Base-by-base conservation (phyloP, 64 coral and sea anemone genomes). In the Porites australiensis region DNA sequence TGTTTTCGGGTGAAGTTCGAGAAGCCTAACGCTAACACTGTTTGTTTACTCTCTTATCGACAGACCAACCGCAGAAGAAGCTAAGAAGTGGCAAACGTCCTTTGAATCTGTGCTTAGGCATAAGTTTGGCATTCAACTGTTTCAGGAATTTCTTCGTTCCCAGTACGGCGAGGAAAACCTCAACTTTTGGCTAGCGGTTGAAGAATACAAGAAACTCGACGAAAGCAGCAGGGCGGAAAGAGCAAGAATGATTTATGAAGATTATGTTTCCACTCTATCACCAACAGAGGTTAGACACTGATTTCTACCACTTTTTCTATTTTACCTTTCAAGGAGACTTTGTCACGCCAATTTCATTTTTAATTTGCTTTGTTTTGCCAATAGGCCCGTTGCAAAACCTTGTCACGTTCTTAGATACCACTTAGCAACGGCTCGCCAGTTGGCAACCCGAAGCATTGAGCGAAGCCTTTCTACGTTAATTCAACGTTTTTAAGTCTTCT, bases 121-220 rank as follows among this genome's bases (percentile, higher is more conserved):
- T 47, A 95, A 96, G 50, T 99, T 96, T 88, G 98, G 98, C 20
- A 48, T 99, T 52, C 82, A 81, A 20, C 67, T 94, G 63, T 99
- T 99, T 80, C 94, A 96, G 77, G 98, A 99, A 21, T 99, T 99
- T 67, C 85, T 99, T 59, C 95, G 84, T 21, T 87, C 94, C 4
- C 98, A 99, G 51, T 96, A 99, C 82, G 94, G 91, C 37, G 92
- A 93, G 18, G 98, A 99, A 84, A 99, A 99, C 77, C 86, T 99
- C 19, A 96, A 89, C 82, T 99, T 99, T 63, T 99, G 98, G 98
- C 71, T 99, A 37, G 95, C 94, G 22, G 98, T 99, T 10, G 98
- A 99, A 82, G 91, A 96, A 13, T 99, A 99, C 88, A 96, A 94
- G 52, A 89, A 52, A 76, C 46, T 71, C 2, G 87, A 73, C 54